Base-by-base conservation (phyloP, 2,113 vertebrate species). In the Prunella himalayana region DNA sequence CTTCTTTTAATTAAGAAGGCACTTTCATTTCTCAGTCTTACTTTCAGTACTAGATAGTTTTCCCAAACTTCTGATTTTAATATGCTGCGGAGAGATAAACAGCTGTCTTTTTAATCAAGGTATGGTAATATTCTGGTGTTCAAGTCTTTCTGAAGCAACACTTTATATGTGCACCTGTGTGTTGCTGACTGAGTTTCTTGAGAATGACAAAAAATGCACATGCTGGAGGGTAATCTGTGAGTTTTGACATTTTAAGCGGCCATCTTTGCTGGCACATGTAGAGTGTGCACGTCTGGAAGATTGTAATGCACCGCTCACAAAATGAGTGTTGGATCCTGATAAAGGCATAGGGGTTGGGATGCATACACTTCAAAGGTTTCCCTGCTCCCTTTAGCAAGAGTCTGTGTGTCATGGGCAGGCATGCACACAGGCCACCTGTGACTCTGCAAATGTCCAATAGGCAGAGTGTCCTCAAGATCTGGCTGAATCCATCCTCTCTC, bases 1-100 rank as follows among this genome's bases (percentile, higher is more conserved):
- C 76, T 92, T 95, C 85, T 90, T 96, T 92, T 92, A 92, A 93
- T 95, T 97, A 95, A 86, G 92, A 60, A 88, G 56, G 41, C 79
- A 83, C 83, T 95, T 95, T 83, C 68, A 75, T 95, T 94, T 94
- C 82, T 73, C 45, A 60, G 0, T 96, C 90, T 86, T 92, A 83
- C 49, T 92, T 90, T 88, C 82, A 81, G 68, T 92, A 44, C 82
- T 90, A 83, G 84, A 71, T 68, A 53, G 33, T 95, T 94, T 96
- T 88, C 82, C 47, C 64, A 64, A 96, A 90, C 51, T 85, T 87
- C 21, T 82, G 41, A 83, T 91, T 83, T 81, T 86, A 86, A 86
- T 73, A 21, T 0, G 0, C 15, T 78, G 33, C 63, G 31, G 53
- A 81, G 57, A 75, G 68, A 83, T 59, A 59, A 73, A 80, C 47